phyloP scores from a whole-genome alignment of 37 sponge, comb jelly and placozoan genomes.

The Corticium candelabrum region DNA sequence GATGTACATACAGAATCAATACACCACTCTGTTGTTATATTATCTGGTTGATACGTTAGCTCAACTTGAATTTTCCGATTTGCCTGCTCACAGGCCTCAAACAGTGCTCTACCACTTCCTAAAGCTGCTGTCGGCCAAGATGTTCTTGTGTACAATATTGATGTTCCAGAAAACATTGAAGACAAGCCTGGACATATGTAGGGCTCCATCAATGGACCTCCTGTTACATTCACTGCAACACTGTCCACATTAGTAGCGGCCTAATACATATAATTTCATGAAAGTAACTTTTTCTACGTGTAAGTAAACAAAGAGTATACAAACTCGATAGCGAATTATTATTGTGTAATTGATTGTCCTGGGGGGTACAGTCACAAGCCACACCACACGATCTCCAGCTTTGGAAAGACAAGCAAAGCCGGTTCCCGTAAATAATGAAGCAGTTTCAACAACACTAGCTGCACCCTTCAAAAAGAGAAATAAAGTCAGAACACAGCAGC shows the following conservation, averaged over 20 bases:
- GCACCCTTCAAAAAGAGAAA: not conserved
- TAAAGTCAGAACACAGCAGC: not conserved
- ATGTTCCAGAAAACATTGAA: not conserved
- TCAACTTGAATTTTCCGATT: too few species aligned
- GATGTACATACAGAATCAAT: not conserved
- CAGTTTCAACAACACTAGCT: not conserved
- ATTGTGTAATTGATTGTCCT: not conserved
- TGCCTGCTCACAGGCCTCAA: too few species aligned
- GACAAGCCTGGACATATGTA: too few species aligned
- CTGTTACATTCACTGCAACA: too few species aligned
- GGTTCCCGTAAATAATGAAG: not conserved
- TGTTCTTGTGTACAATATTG: not conserved
- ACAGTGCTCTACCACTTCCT: not conserved
- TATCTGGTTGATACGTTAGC: too few species aligned
- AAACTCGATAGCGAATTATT: not conserved
- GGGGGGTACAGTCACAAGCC: not conserved
- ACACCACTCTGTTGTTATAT: not conserved
- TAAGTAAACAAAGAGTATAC: not conserved
- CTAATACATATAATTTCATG: too few species aligned
- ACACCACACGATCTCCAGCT: not conserved
- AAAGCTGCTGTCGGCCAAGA: not conserved
- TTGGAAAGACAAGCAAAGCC: not conserved
- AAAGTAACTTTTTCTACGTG: too few species aligned
- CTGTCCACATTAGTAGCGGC: too few species aligned
- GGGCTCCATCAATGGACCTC: too few species aligned